A percentile compares a stretch with the other conserved stretches of the same genome.
These are phyloP conservation scores for Proctacanthus coquilletti DNA, from an alignment of 1,140 invertebrate species.

Conservation along the genomic window DNA sequence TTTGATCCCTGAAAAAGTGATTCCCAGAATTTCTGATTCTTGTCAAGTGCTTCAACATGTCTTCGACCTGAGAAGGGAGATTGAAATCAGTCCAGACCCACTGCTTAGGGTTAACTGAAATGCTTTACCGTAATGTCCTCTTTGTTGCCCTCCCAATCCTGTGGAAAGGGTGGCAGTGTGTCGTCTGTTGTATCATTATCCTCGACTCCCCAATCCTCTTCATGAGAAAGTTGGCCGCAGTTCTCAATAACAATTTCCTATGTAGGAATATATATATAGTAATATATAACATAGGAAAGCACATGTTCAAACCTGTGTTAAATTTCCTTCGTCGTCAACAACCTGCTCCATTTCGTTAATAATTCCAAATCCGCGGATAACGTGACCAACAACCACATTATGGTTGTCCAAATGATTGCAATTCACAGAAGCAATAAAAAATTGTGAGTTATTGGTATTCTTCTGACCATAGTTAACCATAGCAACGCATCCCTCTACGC, in stretches of 20 bases:
- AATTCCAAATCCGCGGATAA: conserved; percentile 52
- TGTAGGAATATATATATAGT: neutral
- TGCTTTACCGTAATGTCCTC: conserved; percentile 10
- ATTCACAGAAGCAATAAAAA: conserved; percentile 77
- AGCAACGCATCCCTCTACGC: conserved; percentile 58
- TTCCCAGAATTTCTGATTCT: conserved; percentile 59
- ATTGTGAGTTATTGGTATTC: conserved; percentile 86
- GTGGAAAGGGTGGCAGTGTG: conserved; percentile 53
- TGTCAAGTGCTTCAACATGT: conserved; percentile 31
- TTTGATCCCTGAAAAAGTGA: conserved; percentile 41
- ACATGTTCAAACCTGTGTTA: neutral
- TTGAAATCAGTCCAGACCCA: too few relatives aligned
- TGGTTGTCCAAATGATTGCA: conserved; percentile 74
- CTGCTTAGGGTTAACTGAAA: too few relatives aligned
- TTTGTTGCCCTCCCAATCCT: conserved; percentile 44
- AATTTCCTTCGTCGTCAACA: conserved; percentile 34
- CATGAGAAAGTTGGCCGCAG: conserved; percentile 52
- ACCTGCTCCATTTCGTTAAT: conserved; percentile 47
- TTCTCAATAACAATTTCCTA: conserved; percentile 48
- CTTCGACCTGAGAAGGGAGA: conserved; percentile 21
- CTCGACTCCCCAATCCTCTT: conserved; percentile 44
- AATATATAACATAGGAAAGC: neutral
- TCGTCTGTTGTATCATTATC: conserved; percentile 56
- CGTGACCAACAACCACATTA: conserved; percentile 82
- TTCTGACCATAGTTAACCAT: conserved; percentile 78